Percentiles rank a stretch among this genome's conserved stretches.
phyloP scores from a whole-genome alignment of 37 sponge, comb jelly and placozoan genomes.

The Theonella swinhoei region DNA sequence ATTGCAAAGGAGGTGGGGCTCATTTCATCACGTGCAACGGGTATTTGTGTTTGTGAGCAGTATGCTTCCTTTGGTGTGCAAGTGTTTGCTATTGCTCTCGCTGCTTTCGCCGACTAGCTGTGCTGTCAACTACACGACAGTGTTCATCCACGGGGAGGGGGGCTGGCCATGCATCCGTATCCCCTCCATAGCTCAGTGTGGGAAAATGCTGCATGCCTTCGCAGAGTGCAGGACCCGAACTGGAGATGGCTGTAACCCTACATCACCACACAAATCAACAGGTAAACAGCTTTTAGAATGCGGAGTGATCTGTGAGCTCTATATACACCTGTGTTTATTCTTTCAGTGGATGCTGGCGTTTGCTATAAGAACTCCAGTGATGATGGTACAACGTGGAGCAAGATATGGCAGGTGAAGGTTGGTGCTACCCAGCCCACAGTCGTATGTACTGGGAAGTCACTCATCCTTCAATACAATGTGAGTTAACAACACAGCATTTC shows the following conservation, averaged over 20 bases:
- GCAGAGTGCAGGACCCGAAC: constrained; percentile 14
- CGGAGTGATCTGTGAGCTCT: background rate
- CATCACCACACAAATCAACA: background rate
- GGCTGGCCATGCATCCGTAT: constrained; percentile 27
- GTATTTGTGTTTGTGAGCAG: too few relatives aligned
- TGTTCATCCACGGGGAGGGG: constrained; percentile 14
- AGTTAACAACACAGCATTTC: background rate
- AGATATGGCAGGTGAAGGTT: background rate
- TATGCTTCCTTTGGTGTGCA: background rate
- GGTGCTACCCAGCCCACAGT: constrained; percentile 9
- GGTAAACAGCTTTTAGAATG: background rate
- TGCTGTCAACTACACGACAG: background rate
- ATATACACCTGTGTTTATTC: too few relatives aligned
- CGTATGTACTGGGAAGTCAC: background rate
- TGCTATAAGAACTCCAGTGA: constrained; percentile 12
- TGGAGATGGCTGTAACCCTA: constrained; percentile 10
- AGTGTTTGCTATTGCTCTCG: background rate
- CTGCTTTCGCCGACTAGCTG: background rate
- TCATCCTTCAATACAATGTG: constrained; percentile 19
- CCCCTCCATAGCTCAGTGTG: constrained; percentile 10
- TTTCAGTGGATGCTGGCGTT: background rate
- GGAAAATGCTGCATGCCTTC: constrained; percentile 6
- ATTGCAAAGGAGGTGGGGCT: background rate
- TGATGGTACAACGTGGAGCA: constrained; percentile 18
- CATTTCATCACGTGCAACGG: too few relatives aligned